These are phyloP conservation scores for Acropora tenuis DNA, from an alignment of 64 coral and sea anemone genomes.

Conservation along the genomic window DNA sequence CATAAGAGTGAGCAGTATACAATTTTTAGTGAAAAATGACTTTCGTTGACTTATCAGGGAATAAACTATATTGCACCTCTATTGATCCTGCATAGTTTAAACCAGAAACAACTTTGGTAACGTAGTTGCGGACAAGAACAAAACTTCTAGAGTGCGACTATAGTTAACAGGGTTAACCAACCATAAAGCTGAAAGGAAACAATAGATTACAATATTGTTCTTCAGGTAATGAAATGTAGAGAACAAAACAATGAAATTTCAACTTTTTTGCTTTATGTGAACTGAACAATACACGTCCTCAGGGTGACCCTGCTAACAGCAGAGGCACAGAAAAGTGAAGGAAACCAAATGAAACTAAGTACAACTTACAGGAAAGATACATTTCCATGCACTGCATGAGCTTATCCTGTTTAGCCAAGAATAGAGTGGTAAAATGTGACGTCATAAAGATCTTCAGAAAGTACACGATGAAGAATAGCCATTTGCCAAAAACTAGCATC, in stretches of 20 bases:
- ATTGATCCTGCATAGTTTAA: conserved; percentile 3
- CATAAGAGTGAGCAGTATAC: neutral
- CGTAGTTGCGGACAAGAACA: neutral
- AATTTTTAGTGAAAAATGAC: neutral
- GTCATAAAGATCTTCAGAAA: too few species aligned
- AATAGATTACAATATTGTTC: conserved; percentile 9
- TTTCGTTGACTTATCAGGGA: neutral
- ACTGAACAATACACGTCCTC: neutral
- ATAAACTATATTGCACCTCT: neutral
- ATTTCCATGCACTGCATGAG: neutral
- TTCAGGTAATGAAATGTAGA: conserved; percentile 4
- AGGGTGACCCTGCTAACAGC: conserved; percentile 3
- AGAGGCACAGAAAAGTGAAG: neutral
- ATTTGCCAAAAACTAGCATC: too few species aligned
- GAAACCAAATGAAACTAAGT: neutral
- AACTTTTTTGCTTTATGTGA: neutral
- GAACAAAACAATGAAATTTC: neutral
- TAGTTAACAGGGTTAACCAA: neutral
- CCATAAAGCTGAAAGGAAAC: neutral
- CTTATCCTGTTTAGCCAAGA: neutral
- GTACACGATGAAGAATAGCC: too few species aligned
- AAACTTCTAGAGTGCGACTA: neutral
- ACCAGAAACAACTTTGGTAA: neutral
- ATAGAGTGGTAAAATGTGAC: neutral
- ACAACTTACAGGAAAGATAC: neutral